Evolutionary conservation across 2,797 vertebrate species (phyloP), one percentile per base, ranked within the genome.

Genomic region (Sebastes vulpes): DNA sequence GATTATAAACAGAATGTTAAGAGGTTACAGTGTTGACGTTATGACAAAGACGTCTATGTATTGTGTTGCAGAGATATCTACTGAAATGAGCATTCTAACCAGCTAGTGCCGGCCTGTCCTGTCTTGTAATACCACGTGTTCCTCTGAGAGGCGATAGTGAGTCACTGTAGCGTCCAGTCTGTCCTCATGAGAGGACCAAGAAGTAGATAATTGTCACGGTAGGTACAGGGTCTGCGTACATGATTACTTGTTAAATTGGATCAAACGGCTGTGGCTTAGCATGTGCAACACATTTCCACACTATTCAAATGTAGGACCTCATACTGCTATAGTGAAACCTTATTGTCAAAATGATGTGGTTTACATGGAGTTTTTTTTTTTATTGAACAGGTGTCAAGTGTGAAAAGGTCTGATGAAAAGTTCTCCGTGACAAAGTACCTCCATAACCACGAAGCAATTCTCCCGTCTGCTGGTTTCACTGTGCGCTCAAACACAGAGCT

Each of bases 391-490:
- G 67, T 77, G 81, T 84, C 85, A 79, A 83, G 77, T 82, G 65
- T 84, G 76, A 82, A 82, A 79, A 77, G 65, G 65, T 23, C 61
- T 82, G 75, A 85, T 87, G 72, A 84, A 89, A 79, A 70, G 59
- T 83, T 57, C 73, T 85, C 46, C 25, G 57, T 70, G 79, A 77
- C 48, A 80, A 85, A 89, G 77, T 75, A 68, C 73, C 50, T 82
- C 72, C 65, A 26, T 68, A 79, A 73, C 69, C 52, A 77, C 70
- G 3, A n/a, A 60, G 69, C 64, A 72, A 50, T 75, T 77, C 64
- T 74, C 35, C 63, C 61, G 59, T 72, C 83, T 53, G 70, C 52
- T 69, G 66, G 29, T 70, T 72, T 73, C 67, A 38, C 23, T 82
- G 50, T 77, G 16, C 11, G 58, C 71, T 84, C 61, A 75, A 60